Percentiles rank a stretch among this genome's conserved stretches.
Conservation (phyloP, 2,113 vertebrate species). For the Gymnorhina tibicen region DNA sequence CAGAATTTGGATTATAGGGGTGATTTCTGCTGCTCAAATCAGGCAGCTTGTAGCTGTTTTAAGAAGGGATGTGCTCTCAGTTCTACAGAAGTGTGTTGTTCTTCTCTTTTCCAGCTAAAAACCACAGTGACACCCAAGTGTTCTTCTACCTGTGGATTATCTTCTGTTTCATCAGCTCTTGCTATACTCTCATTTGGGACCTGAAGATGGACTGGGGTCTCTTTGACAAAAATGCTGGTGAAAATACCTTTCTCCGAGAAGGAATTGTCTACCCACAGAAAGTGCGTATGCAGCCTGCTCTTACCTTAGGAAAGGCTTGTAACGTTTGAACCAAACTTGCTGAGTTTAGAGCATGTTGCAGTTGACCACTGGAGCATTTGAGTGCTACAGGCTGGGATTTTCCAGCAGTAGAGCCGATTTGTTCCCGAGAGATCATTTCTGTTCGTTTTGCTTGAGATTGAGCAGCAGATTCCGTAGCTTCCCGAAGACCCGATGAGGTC, state of each 20-base stretch:
- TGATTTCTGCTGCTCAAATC: neutral
- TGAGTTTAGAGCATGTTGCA: neutral
- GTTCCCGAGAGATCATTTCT: neutral
- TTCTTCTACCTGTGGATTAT: constrained; percentile 97
- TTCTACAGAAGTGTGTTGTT: neutral
- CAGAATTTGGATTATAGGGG: neutral
- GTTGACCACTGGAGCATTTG: neutral
- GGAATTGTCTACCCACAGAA: constrained; percentile 99
- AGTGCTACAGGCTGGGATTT: neutral
- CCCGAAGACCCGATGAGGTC: neutral
- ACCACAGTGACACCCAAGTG: constrained; percentile 82
- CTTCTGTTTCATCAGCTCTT: constrained; percentile 88
- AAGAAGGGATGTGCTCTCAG: neutral
- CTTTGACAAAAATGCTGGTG: constrained; percentile 94
- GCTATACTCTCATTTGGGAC: constrained; percentile 98
- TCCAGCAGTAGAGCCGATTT: neutral
- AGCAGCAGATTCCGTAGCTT: neutral
- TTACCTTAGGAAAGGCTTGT: neutral
- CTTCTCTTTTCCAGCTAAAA: constrained; percentile 78
- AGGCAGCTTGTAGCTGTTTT: neutral
- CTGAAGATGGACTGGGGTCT: constrained; percentile 99
- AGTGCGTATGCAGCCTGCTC: constrained; percentile 70
- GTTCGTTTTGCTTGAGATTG: accelerated
- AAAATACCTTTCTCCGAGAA: constrained; percentile 96
- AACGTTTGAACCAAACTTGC: neutral